phyloP scores from a whole-genome alignment of 2,797 vertebrate species.

The Bucorvus abyssinicus region DNA sequence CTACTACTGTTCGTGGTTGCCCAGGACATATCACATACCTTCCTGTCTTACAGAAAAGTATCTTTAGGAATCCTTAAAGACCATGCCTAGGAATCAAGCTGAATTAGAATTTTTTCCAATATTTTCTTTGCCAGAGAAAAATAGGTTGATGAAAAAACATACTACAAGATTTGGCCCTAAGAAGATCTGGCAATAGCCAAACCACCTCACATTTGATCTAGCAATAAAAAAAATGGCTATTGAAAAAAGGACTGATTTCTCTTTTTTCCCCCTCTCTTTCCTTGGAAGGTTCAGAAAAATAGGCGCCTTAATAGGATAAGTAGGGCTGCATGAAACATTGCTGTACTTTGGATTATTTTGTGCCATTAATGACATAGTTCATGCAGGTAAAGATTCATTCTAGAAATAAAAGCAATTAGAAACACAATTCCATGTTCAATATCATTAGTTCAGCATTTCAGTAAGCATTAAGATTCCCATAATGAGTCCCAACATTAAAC shows the following conservation, averaged over 20 bases:
- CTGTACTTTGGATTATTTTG: neutral
- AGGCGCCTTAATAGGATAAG: neutral
- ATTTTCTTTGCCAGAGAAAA: neutral
- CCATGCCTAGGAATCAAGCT: neutral
- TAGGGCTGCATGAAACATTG: neutral
- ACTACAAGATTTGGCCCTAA: neutral
- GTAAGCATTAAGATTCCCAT: neutral
- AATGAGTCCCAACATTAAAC: neutral
- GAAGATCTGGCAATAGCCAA: neutral
- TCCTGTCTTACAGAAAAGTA: neutral
- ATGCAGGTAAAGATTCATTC: neutral
- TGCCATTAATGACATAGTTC: neutral
- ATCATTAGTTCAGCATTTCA: constrained; percentile 20
- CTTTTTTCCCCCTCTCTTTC: fast-evolving
- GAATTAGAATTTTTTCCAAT: neutral
- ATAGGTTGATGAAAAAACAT: neutral
- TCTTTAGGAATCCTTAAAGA: neutral
- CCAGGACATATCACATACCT: neutral
- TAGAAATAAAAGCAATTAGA: constrained; percentile 6
- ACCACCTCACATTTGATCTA: neutral
- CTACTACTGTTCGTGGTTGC: neutral
- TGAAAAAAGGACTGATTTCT: neutral
- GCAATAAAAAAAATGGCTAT: neutral
- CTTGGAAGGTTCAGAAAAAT: neutral
- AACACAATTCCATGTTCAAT: neutral